phyloP scores from a whole-genome alignment of 2,113 vertebrate genomes.

The Pipra filicauda region DNA sequence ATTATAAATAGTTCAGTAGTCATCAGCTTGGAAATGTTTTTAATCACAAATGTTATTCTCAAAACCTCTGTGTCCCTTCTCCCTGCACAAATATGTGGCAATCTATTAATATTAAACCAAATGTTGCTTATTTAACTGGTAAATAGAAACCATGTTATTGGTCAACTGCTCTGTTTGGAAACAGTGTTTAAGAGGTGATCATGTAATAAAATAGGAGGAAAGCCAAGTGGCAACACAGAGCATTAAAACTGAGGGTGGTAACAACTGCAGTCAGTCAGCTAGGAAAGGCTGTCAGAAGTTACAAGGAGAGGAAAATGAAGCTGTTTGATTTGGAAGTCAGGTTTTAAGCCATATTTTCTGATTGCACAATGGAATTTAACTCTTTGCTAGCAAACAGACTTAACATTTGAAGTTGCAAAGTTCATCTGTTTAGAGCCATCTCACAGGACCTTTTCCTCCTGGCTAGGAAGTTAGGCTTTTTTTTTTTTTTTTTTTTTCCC shows the following conservation, averaged over 20 bases:
- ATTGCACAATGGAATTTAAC: conserved; percentile 39
- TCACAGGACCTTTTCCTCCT: neutral
- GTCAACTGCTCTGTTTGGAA: neutral
- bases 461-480: neutral
- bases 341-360: conserved; percentile 3
- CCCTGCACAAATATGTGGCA: neutral
- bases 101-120: conserved; percentile 31
- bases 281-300: neutral
- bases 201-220: neutral
- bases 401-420: neutral
- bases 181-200: neutral
- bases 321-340: conserved; percentile 13
- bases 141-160: neutral
- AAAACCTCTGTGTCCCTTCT: neutral
- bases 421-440: neutral
- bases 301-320: neutral
- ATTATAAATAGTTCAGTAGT: neutral
- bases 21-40: neutral
- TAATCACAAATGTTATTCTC: neutral
- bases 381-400: neutral
- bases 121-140: neutral
- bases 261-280: neutral
- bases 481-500: neutral
- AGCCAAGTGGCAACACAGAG: neutral
- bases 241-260: neutral